Evolutionary conservation across 2,888 invertebrate species (phyloP), one percentile per base, ranked within the genome.

Genomic region (Diaprepes abbreviatus): DNA sequence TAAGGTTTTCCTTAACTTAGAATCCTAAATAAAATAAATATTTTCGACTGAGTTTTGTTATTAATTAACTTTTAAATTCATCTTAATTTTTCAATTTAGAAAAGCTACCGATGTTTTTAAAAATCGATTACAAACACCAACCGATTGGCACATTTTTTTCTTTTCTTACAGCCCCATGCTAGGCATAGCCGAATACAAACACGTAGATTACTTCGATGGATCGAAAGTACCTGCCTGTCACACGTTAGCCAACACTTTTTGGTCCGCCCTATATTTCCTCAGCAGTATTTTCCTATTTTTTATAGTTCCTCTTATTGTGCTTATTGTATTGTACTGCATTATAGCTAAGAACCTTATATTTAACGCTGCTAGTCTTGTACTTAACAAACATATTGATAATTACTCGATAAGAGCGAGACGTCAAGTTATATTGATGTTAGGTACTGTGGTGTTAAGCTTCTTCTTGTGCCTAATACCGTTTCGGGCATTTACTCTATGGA

Each of bases 401-500:
- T 90, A 91, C 79, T 90, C 91, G 71, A 85, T 88, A 4, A 87
- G 92, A 79, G 93, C 93, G 0, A 88, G 93, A 75, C 89, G 89
- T 77, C 94, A 95, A 86, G 94, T 95, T 16, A 94, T 95, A 36
- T 83, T 94, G 65, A 95, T 95, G 95, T 86, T 95, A 67, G 92
- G 93, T 45, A 93, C 94, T 0, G 95, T 95, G 14, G 94, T 95
- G 2, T 82, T 95, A 59, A 92, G 94, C 78, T 96, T 96, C 82
- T 96, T 96, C 84, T 83, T 95, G 31, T 96, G 96, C 80, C 85
- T 96, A 50, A 89, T 95, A 83, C 96, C 96, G 0, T 94, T 95
- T 80, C 89, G 94, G 73, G 88, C 94, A 3, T 88, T 96, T 63
- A 93, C 91, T 10, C 82, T 96, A 40, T 95, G 94, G 91, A 91